A percentile compares a stretch with the other conserved stretches of the same genome.
These are phyloP conservation scores for human DNA, from an alignment of 2,113 vertebrate genomes.

Conservation along the genomic window DNA sequence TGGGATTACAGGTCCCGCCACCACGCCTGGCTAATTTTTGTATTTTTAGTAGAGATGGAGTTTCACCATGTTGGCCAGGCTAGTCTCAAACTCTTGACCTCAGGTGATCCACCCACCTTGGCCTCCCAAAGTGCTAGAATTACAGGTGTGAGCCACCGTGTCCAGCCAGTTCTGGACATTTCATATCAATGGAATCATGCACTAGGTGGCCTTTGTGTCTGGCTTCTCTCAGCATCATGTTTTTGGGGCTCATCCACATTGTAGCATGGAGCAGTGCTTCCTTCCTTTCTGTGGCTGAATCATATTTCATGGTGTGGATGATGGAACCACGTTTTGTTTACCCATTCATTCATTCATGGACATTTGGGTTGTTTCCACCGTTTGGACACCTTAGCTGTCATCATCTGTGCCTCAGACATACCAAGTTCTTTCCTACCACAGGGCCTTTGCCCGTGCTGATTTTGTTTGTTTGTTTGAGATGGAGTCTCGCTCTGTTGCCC, in stretches of 20 bases:
- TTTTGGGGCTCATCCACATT: not conserved
- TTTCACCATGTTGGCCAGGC: too few relatives aligned
- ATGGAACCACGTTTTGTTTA: rapidly evolving
- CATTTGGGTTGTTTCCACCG: too few relatives aligned
- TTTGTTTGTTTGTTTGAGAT: too few relatives aligned
- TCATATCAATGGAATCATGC: not conserved
- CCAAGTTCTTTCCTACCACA: not conserved
- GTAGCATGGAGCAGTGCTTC: not conserved
- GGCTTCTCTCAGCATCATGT: not conserved
- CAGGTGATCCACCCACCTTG: too few relatives aligned
- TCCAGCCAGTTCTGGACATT: not conserved
- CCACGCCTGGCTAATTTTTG: too few relatives aligned
- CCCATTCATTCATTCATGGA: rapidly evolving
- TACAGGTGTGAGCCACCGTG: not conserved
- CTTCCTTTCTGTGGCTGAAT: not conserved
- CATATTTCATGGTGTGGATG: rapidly evolving
- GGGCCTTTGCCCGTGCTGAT: too few relatives aligned
- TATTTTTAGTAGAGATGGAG: too few relatives aligned
- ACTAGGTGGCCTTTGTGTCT: not conserved
- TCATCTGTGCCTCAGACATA: not conserved
- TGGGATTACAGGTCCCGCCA: too few relatives aligned
- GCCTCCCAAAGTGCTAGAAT: not conserved
- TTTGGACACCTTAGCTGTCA: not conserved
- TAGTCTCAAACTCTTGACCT: too few relatives aligned
- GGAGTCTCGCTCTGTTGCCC: too few relatives aligned